A percentile compares a stretch with the other conserved stretches of the same genome.
Conservation (phyloP, 2,888 invertebrate genomes). For the Troides helena region DNA sequence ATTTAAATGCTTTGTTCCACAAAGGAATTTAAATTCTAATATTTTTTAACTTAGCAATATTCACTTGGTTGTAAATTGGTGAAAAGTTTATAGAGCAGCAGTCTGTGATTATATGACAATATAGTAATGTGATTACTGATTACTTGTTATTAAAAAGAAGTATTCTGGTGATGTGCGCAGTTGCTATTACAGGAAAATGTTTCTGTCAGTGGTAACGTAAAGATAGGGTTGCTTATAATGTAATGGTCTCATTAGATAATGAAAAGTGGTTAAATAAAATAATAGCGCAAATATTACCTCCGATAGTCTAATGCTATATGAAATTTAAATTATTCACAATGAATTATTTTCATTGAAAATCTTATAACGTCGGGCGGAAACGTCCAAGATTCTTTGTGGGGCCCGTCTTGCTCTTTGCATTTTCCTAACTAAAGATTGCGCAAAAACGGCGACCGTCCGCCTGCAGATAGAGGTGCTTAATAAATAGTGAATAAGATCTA, state of each 20-base stretch:
- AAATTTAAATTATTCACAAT: slow-evolving; percentile 31
- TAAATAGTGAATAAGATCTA: slow-evolving; percentile 50
- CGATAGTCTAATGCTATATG: not conserved
- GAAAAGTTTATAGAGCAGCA: no score
- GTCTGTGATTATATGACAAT: no score
- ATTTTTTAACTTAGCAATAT: no score
- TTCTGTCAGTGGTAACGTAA: no score
- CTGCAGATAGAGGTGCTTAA: slow-evolving; percentile 39
- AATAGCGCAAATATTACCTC: not conserved
- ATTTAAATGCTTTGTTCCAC: no score
- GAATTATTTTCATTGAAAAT: slow-evolving; percentile 43
- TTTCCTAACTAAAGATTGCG: slow-evolving; percentile 53
- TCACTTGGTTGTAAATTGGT: no score
- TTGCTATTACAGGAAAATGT: no score
- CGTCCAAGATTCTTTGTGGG: slow-evolving; percentile 53
- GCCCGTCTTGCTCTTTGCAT: slow-evolving; percentile 62
- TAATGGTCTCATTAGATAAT: not conserved
- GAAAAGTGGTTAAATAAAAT: not conserved
- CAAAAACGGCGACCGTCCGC: slow-evolving; percentile 40
- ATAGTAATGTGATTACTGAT: no score
- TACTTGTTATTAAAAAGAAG: no score
- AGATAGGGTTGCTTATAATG: not conserved
- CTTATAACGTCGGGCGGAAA: slow-evolving; percentile 51
- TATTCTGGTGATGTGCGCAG: no score
- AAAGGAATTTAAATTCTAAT: no score